Base-by-base conservation (phyloP, 2,797 vertebrate species). In the Florisuga fusca region DNA sequence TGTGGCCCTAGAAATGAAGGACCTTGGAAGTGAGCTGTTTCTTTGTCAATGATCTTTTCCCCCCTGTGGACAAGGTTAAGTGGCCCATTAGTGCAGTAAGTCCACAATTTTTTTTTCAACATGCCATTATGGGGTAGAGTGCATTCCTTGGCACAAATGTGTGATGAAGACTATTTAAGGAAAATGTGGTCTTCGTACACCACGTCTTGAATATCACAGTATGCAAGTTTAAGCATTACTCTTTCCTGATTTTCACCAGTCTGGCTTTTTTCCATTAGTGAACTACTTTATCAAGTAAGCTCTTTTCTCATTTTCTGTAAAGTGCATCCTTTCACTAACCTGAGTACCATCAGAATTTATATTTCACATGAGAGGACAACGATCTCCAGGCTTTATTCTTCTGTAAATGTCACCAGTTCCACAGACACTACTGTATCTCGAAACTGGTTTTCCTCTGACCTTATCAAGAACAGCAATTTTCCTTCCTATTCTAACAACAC, bases 361-460 rank as follows among this genome's bases (percentile, higher is more conserved):
- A 48, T 86, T 79, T 84, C 63, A 48, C 15, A 10, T 63, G 33
- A 87, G 26, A 62, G 27, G 58, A 68, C 64, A 91, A 85, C 74
- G 43, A 72, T 93, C 83, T 89, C 48, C 46, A 75, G 77, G 72
- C 62, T 93, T 93, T 91, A 67, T 53, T 85, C 33, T 88, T 84
- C 66, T 15, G 34, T 53, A 94, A 92, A 95, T 94, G 84, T 93
- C 92, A 96, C 58, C 59, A 71, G 45, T 90, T 94, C 69, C 45
- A 76, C 2, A 2, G 46, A 75, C 26, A 54, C 15, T 58, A 18
- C 57, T n/a, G 15, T 68, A 62, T 63, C 83, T 69, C 38, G 31
- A 84, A 86, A 72, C 48, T 51, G 69, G 43, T 45, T 94, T 88
- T 95, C 55, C 79, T 88, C 53, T 93, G 91, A 94, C 91, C 79